These are phyloP conservation scores for Microdon myrmicae DNA, from an alignment of 2,888 invertebrate species.

Conservation along the genomic window DNA sequence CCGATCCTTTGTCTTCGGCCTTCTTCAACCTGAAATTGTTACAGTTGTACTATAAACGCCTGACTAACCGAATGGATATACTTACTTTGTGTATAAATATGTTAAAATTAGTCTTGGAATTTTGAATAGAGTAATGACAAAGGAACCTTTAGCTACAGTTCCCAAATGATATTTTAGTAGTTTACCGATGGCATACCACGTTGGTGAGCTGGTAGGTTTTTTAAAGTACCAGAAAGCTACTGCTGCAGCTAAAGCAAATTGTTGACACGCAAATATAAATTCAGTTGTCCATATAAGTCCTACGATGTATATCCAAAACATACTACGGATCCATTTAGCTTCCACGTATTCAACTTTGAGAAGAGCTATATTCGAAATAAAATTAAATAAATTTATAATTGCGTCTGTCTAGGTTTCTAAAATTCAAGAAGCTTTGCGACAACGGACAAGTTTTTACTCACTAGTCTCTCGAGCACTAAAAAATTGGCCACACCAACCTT, in stretches of 20 bases:
- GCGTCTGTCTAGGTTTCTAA: no score
- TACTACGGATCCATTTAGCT: constrained; percentile 84
- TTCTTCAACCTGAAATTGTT: constrained; percentile 78
- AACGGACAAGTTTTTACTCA: no score
- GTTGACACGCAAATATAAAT: constrained; percentile 93
- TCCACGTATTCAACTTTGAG: constrained; percentile 79
- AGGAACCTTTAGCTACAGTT: constrained; percentile 93
- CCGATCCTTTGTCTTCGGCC: constrained; percentile 77
- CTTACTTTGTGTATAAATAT: constrained; percentile 89
- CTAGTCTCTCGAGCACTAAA: no score
- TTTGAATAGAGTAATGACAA: constrained; percentile 92
- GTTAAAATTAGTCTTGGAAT: constrained; percentile 88
- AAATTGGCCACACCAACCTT: no score
- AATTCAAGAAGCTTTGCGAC: no score
- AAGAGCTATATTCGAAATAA: constrained; percentile 68
- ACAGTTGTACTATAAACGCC: no score
- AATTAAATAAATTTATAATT: no score
- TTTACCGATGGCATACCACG: constrained; percentile 72
- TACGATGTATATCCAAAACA: constrained; percentile 94
- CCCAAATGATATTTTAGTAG: constrained; percentile 90
- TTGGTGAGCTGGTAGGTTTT: constrained; percentile 76
- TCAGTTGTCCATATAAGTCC: constrained; percentile 94
- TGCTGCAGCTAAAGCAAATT: constrained; percentile 92
- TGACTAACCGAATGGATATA: constrained; percentile 42
- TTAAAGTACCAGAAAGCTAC: constrained; percentile 95